phyloP scores from a whole-genome alignment of 1,140 invertebrate genomes.

The Drosophila tsacasi region DNA sequence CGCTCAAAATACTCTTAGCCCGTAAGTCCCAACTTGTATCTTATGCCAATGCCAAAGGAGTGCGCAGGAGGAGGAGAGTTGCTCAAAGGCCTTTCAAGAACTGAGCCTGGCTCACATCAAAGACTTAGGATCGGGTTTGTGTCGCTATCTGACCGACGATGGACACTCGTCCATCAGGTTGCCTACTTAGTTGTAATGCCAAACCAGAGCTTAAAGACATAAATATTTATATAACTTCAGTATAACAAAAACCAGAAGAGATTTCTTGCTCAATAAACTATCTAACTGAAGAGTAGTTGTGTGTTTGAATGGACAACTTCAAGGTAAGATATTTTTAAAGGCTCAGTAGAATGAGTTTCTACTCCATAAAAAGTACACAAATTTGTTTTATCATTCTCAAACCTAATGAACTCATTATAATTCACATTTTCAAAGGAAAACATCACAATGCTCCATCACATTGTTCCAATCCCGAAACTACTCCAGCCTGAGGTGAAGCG shows the following conservation, averaged over 20 bases:
- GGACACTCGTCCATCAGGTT: conserved; percentile 9
- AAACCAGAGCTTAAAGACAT: conserved; percentile 40
- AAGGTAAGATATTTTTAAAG: too few relatives aligned
- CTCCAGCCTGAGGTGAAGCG: conserved; percentile 5
- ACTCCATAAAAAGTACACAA: not conserved
- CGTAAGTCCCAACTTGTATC: conserved; percentile 58
- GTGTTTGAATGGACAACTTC: not conserved
- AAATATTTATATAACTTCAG: conserved; percentile 6
- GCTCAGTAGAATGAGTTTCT: too few relatives aligned
- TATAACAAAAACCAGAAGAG: not conserved
- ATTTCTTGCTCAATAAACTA: conserved; percentile 31
- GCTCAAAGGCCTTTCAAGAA: conserved; percentile 40
- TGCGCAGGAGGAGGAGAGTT: conserved; percentile 12
- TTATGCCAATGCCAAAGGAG: conserved; percentile 77
- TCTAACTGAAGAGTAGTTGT: conserved; percentile 5
- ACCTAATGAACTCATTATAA: not conserved
- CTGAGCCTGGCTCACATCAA: conserved; percentile 69
- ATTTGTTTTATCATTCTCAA: not conserved
- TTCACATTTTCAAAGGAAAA: not conserved
- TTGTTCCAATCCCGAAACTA: not conserved
- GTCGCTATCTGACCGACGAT: conserved; percentile 1
- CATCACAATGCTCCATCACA: not conserved
- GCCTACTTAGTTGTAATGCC: conserved; percentile 53
- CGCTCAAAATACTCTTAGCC: conserved; percentile 61
- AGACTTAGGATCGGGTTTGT: conserved; percentile 62